Base-by-base conservation (phyloP, 2,797 vertebrate genomes). In the Argyrosomus regius region DNA sequence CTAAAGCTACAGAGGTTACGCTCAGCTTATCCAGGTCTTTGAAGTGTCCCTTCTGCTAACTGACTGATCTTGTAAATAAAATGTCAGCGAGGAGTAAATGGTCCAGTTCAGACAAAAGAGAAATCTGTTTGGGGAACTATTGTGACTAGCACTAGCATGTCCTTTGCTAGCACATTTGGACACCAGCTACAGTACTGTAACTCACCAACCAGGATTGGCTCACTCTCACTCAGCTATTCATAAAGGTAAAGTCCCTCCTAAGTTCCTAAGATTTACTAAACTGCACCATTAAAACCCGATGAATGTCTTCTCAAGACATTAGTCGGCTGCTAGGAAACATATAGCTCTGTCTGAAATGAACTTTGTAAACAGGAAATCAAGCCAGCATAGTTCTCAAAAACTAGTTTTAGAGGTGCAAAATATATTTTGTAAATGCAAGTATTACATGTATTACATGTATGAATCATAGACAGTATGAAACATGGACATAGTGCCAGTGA, bases 1-100 rank as follows among this genome's bases (percentile, higher is more conserved):
- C 68, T 77, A 64, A 87, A 88, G 78, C 82, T 75, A 78, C 26
- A 52, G 66, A 80, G 78, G 81, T 79, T 70, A 65, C 18, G 26
- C 62, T 78, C 20, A 53, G 75, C 54, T 85, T 82, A 63, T 72
- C 60, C 68, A 49, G 39, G 31, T 67, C 67, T 88, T 68, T 87
- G 72, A 84, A 81, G 60, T 62, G 75, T 81, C 58, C 67, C 69
- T 31, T 48, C 56, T 75, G 48, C 64, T 16, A 52, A 78, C 54
- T 61, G 63, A 79, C 50, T 53, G 50, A 11, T 0, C 13, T 59
- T 31, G 22, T 39, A 20, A 48, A 46, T 13, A 39, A 54, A 54
- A 56, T 26, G 22, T 41, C 53, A 31, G 12, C 22, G 17, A 13
- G 24, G 3, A 57, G 17, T 57, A 26, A 58, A 50, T 58, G 24